Conservation (phyloP, 2,888 invertebrate genomes). For the Smittia sp. region DNA sequence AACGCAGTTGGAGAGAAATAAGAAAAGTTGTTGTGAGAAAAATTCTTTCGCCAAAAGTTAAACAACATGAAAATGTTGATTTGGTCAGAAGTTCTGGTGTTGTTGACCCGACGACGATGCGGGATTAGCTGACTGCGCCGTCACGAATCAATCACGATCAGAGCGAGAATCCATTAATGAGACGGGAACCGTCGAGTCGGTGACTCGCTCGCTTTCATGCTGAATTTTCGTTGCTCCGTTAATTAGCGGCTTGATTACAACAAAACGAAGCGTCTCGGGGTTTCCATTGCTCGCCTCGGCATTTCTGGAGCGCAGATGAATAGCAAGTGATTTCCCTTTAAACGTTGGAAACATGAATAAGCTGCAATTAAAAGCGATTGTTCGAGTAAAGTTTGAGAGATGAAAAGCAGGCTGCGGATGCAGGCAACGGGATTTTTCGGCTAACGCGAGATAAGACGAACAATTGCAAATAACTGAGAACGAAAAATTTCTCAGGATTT, state of each 20-base stretch:
- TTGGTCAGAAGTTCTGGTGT: neutral
- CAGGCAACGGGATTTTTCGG: constrained; percentile 23
- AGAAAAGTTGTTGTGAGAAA: constrained; percentile 12
- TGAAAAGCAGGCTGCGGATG: constrained; percentile 17
- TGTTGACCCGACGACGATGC: neutral
- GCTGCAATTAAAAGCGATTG: constrained; percentile 33
- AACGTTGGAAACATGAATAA: constrained; percentile 23
- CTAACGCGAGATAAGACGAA: neutral
- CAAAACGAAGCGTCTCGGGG: neutral
- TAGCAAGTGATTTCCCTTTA: constrained; percentile 16
- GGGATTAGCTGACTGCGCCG: constrained; percentile 2
- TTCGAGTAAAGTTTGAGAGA: constrained; percentile 18
- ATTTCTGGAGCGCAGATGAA: constrained; percentile 17
- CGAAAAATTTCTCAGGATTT: neutral
- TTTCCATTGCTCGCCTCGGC: neutral
- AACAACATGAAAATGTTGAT: neutral
- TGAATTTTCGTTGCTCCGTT: neutral
- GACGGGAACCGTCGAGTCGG: neutral
- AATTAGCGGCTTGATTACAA: neutral
- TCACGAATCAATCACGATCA: constrained; percentile 5
- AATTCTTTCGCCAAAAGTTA: constrained; percentile 25
- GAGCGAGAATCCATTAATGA: neutral
- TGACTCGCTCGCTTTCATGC: neutral
- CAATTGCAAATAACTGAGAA: constrained; percentile 28
- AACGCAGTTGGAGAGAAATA: neutral